Base-by-base conservation (phyloP, 2,113 vertebrate genomes). In the Gopherus evgoodei region DNA sequence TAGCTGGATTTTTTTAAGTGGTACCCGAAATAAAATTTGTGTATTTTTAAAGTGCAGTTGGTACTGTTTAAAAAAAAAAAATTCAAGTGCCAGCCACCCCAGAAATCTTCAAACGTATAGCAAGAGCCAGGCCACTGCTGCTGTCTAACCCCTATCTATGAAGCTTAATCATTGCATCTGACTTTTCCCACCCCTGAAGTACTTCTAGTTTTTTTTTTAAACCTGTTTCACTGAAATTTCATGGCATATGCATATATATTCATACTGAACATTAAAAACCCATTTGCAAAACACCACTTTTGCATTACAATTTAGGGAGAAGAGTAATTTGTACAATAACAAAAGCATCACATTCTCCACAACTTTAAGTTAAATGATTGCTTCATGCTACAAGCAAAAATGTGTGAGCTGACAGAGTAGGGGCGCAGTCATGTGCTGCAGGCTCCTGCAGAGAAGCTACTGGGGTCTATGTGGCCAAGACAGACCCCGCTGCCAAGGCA, bases 301-400 rank as follows among this genome's bases (percentile, higher is more conserved):
- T 97, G 53, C 88, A 94, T 96, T 95, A 97, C 97, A 97, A 95
- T 92, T 97, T 94, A 98, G 90, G 96, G 98, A 98, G 97, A 98
- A 98, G 97, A 98, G 97, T 84, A 93, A 95, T 96, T 95, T 97
- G 91, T 95, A 91, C 95, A 95, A 96, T 86, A 72, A 52, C 2
- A 44, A 44, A 44, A 44, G 44, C 44, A n/a, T 44, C 93, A 96
- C 94, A 4, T 89, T 93, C 72, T 96, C 88, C 89, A 97, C 89
- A 91, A 86, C 42, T 92, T 44, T 89, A 96, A 95, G 69, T 24
- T 86, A 96, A 94, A 93, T 56, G 80, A 95, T 24, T 92, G 94
- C 87, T 90, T 95, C 94, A 97, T 97, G 97, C 96, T 96, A 95
- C 96, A 83, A 96, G 97, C 95, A 44, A 97, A 97, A 92, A 88